phyloP scores from a whole-genome alignment of 2,888 invertebrate species.

The Chironomus riparius region DNA sequence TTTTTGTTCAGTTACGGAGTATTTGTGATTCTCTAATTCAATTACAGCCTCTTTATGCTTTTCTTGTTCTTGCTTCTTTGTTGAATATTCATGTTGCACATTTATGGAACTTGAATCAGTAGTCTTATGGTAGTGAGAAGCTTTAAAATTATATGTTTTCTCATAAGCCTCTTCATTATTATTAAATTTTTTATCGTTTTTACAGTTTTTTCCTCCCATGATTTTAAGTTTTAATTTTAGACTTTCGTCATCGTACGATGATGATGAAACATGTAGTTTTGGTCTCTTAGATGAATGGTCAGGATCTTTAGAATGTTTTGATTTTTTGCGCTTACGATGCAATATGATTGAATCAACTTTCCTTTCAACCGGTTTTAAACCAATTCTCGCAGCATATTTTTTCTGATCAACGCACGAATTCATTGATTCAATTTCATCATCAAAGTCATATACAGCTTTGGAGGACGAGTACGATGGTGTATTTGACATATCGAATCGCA shows the following conservation, averaged over 20 bases:
- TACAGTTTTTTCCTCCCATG: constrained; percentile 38
- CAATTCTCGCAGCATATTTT: constrained; percentile 41
- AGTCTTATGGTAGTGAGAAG: background rate
- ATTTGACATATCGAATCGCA: constrained; percentile 16
- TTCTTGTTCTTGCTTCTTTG: constrained; percentile 10
- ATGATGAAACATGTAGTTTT: constrained; percentile 48
- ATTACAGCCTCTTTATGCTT: constrained; percentile 15
- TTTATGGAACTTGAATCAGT: constrained; percentile 8
- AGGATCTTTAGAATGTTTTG: constrained; percentile 48
- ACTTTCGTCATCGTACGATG: constrained; percentile 43
- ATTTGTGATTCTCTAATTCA: constrained; percentile 13
- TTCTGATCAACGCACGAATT: constrained; percentile 36
- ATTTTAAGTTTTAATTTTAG: constrained; percentile 49
- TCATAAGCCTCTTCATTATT: constrained; percentile 13
- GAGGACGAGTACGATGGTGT: background rate
- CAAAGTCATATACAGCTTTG: background rate
- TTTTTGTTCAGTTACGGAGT: constrained; percentile 22
- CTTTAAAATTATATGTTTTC: constrained; percentile 19
- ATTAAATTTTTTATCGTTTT: constrained; percentile 34
- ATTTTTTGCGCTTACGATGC: constrained; percentile 49
- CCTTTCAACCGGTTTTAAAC: constrained; percentile 38
- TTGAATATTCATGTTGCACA: constrained; percentile 6
- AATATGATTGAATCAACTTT: constrained; percentile 31
- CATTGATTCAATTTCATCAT: background rate
- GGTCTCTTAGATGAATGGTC: constrained; percentile 42